Evolutionary conservation across 2,113 vertebrate genomes (phyloP).

Genomic region (Bubalus kerabau): DNA sequence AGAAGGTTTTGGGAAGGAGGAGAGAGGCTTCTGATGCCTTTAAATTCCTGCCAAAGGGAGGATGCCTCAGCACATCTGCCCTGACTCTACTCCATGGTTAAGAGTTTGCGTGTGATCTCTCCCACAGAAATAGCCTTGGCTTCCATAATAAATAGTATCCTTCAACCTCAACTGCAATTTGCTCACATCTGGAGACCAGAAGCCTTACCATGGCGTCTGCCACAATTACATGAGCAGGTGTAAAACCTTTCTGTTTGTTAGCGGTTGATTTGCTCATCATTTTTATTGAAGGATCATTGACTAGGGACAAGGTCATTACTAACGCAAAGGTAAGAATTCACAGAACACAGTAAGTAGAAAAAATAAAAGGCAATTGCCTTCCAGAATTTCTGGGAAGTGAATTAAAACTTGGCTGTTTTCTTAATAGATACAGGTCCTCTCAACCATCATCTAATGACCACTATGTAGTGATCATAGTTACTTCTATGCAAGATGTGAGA

Average conservation of each 20-base stretch:
- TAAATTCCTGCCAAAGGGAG: not conserved
- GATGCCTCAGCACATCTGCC: not conserved
- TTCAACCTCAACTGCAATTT: constrained; percentile 28
- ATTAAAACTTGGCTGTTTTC: constrained; percentile 1
- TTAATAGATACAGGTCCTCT: not conserved
- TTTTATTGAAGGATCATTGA: constrained; percentile 21
- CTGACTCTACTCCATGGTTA: not conserved
- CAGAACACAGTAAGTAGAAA: not conserved
- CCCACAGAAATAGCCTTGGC: not conserved
- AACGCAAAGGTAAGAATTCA: not conserved
- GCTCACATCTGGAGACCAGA: constrained; percentile 18
- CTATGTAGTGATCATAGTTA: not conserved
- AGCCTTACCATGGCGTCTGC: constrained; percentile 20
- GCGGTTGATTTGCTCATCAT: constrained; percentile 41
- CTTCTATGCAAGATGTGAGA: not conserved
- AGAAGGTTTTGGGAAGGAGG: not conserved
- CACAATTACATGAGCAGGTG: constrained; percentile 31
- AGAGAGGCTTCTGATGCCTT: not conserved
- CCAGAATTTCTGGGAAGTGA: not conserved
- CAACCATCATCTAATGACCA: not conserved
- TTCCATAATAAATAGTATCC: constrained; percentile 49
- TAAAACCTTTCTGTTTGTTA: constrained; percentile 46
- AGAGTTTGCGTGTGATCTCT: not conserved
- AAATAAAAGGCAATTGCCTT: not conserved
- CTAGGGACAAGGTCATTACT: not conserved